A percentile compares a stretch with the other conserved stretches of the same genome.
These are phyloP conservation scores for Eledona agricola DNA, from an alignment of 2,888 invertebrate genomes.

Conservation along the genomic window DNA sequence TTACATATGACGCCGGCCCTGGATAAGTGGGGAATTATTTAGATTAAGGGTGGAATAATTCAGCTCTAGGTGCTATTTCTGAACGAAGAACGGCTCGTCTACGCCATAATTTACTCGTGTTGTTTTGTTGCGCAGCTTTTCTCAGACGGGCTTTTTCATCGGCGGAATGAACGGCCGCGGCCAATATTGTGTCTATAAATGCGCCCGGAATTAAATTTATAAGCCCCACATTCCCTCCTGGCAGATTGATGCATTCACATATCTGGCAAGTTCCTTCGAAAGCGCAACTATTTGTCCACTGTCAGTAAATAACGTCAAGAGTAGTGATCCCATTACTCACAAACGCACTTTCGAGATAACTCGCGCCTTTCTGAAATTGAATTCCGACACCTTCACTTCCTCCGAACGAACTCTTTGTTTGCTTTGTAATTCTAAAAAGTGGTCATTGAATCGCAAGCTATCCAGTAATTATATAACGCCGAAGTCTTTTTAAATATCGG, in stretches of 20 bases:
- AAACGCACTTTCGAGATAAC: slow-evolving; percentile 44
- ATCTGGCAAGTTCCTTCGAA: slow-evolving; percentile 44
- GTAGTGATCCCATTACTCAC: slow-evolving; percentile 47
- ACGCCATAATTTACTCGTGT: background rate
- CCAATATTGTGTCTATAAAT: slow-evolving; percentile 30
- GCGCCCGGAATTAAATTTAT: slow-evolving; percentile 34
- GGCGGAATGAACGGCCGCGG: slow-evolving; percentile 11
- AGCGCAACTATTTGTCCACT: slow-evolving; percentile 47
- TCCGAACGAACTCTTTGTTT: no score
- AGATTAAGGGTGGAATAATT: slow-evolving; percentile 27
- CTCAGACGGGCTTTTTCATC: no score
- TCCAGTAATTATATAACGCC: no score
- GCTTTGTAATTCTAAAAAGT: no score
- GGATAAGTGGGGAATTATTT: slow-evolving; percentile 36
- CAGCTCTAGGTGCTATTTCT: background rate
- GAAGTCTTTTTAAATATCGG: no score
- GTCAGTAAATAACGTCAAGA: slow-evolving; percentile 49
- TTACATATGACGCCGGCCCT: slow-evolving; percentile 35
- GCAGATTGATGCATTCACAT: slow-evolving; percentile 46
- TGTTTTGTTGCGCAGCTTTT: no score
- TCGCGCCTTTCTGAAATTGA: slow-evolving; percentile 44
- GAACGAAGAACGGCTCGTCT: background rate
- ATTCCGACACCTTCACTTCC: slow-evolving; percentile 41
- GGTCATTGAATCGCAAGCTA: no score
- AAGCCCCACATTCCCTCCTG: slow-evolving; percentile 33